These are phyloP conservation scores for Scomber japonicus DNA, from an alignment of 2,113 vertebrate genomes.

Conservation along the genomic window DNA sequence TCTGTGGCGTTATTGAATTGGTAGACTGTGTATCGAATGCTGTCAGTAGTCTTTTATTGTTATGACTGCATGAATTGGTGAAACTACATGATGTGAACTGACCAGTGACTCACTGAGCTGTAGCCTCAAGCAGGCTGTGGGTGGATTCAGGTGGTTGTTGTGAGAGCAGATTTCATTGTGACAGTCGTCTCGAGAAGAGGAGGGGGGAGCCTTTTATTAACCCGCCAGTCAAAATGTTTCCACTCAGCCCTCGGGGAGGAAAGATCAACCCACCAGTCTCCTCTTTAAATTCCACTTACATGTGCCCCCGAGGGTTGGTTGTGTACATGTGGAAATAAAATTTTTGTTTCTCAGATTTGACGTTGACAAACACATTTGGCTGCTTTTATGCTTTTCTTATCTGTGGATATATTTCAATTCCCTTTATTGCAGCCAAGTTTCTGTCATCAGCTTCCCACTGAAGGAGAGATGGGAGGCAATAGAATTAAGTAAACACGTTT, in stretches of 20 bases:
- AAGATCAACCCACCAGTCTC: slow-evolving; percentile 37
- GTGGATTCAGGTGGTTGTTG: neutral
- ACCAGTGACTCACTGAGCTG: neutral
- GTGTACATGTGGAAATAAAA: neutral
- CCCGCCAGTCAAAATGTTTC: slow-evolving; percentile 51
- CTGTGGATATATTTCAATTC: neutral
- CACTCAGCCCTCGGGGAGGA: slow-evolving; percentile 15
- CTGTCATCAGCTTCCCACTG: neutral
- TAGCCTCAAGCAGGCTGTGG: neutral
- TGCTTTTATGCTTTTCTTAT: neutral
- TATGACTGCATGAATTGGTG: neutral
- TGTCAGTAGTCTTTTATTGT: neutral
- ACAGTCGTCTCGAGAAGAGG: slow-evolving; percentile 35
- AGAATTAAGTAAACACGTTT: too few relatives aligned
- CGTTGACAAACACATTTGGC: neutral
- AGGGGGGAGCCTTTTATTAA: slow-evolving; percentile 50
- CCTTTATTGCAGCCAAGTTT: neutral
- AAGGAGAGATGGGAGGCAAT: neutral
- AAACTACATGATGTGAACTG: neutral
- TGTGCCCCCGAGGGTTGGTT: neutral
- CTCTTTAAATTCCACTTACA: slow-evolving; percentile 29
- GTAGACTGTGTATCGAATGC: neutral
- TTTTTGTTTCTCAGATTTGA: neutral
- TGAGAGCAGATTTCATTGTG: slow-evolving; percentile 37
- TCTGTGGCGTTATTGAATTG: neutral